Percentiles rank a stretch among this genome's conserved stretches.
Conservation (phyloP, 2,888 invertebrate species). For the Noctua pronuba region DNA sequence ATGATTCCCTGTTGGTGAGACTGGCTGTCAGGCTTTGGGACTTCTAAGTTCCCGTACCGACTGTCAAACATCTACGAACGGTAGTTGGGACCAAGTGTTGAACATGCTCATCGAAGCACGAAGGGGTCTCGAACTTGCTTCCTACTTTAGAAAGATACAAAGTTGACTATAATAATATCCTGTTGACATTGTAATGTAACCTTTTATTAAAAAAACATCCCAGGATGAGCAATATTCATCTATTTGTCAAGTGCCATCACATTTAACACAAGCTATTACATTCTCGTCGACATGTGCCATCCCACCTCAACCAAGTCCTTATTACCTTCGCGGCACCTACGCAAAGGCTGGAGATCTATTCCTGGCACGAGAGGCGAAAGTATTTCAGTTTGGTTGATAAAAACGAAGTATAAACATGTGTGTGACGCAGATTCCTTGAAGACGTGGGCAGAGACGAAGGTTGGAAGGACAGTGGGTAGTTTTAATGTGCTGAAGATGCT, state of each 20-base stretch:
- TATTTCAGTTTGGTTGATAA: background rate
- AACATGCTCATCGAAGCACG: too few species aligned
- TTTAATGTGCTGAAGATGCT: background rate
- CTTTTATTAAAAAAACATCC: background rate
- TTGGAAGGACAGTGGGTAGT: background rate
- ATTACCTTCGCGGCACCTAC: conserved; percentile 8
- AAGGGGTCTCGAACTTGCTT: too few species aligned
- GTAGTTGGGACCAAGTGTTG: too few species aligned
- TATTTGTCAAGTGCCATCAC: background rate
- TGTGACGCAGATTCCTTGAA: background rate
- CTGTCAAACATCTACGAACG: too few species aligned
- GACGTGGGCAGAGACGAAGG: background rate
- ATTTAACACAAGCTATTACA: conserved; percentile 5
- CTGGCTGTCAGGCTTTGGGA: too few species aligned
- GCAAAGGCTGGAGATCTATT: conserved; percentile 2
- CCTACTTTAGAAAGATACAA: too few species aligned
- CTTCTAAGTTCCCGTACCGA: too few species aligned
- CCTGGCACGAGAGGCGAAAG: background rate
- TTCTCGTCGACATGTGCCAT: background rate
- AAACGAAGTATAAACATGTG: conserved; percentile 12
- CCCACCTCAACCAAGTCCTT: background rate
- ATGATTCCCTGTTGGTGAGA: too few species aligned
- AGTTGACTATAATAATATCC: too few species aligned
- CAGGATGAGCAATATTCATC: conserved; percentile 5
- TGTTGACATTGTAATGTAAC: too few species aligned